Percentiles rank a stretch among this genome's conserved stretches.
Evolutionary conservation across 2,797 vertebrate species (phyloP).

Genomic region (Poeciliopsis infans): DNA sequence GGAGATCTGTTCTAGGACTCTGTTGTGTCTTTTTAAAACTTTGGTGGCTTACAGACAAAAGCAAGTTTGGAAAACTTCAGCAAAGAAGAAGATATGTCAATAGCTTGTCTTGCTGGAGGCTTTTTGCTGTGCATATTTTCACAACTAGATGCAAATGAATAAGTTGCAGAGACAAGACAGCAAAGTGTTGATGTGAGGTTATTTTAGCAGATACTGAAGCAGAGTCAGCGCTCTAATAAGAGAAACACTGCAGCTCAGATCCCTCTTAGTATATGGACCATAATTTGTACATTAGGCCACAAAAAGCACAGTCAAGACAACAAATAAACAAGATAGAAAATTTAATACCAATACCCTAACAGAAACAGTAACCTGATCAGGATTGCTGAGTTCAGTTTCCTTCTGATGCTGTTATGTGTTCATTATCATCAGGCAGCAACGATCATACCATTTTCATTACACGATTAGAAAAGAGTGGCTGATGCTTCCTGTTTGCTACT

Average conservation of each 20-base stretch:
- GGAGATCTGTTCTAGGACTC: constrained; percentile 50
- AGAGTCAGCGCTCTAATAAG: constrained; percentile 21
- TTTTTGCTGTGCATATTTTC: not conserved
- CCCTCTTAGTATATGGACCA: constrained; percentile 33
- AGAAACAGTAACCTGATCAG: constrained; percentile 43
- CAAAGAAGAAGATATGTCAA: not conserved
- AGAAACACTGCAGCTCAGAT: constrained; percentile 27
- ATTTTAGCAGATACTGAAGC: constrained; percentile 8
- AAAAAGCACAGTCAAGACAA: constrained; percentile 9
- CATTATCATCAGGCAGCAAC: constrained; percentile 8
- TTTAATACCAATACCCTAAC: constrained; percentile 32
- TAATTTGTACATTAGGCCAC: not conserved
- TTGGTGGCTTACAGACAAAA: constrained; percentile 17
- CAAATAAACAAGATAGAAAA: constrained; percentile 26
- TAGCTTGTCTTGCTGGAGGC: not conserved
- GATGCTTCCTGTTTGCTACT: constrained; percentile 57
- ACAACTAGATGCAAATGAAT: constrained; percentile 18
- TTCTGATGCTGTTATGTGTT: constrained; percentile 27
- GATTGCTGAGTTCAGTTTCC: constrained; percentile 16
- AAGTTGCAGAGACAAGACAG: constrained; percentile 17
- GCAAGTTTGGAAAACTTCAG: constrained; percentile 7
- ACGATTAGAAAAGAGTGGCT: not conserved
- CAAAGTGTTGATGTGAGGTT: constrained; percentile 7
- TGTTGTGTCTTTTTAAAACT: constrained; percentile 9
- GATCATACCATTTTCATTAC: constrained; percentile 5